phyloP scores from a whole-genome alignment of 1,140 invertebrate species.

The Drosophila lini region DNA sequence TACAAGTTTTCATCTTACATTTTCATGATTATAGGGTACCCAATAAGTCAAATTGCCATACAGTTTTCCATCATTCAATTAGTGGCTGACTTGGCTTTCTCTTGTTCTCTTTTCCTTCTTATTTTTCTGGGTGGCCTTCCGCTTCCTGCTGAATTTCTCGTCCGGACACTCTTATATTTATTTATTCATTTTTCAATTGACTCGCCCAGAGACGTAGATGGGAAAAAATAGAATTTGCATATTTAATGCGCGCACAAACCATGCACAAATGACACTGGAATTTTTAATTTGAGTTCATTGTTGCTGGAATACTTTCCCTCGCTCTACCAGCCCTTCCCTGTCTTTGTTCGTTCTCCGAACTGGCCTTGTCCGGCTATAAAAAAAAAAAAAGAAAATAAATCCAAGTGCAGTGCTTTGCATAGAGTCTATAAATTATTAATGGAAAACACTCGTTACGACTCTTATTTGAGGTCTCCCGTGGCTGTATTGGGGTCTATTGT shows the following conservation, averaged over 20 bases:
- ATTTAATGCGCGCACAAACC: conserved; percentile 67
- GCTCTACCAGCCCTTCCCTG: conserved; percentile 15
- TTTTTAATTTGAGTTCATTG: conserved; percentile 66
- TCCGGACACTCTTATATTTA: conserved; percentile 54
- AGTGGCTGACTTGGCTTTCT: conserved; percentile 1
- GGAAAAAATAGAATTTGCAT: conserved; percentile 61
- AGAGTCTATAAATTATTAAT: conserved; percentile 53
- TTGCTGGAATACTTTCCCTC: conserved; percentile 46
- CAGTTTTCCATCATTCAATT: conserved; percentile 15
- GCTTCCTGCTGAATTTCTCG: conserved; percentile 29
- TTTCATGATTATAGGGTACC: not conserved
- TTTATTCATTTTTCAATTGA: conserved; percentile 72
- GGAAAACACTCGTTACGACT: conserved; percentile 49
- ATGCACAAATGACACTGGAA: conserved; percentile 60
- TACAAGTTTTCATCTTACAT: not conserved
- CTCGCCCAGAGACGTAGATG: conserved; percentile 25
- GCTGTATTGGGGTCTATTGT: conserved; percentile 16
- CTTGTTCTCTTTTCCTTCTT: conserved; percentile 3
- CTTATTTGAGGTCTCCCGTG: conserved; percentile 1
- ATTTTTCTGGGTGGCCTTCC: conserved; percentile 24
- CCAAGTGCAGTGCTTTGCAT: conserved; percentile 46
- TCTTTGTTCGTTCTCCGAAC: conserved; percentile 16
- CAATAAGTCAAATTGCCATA: not conserved
- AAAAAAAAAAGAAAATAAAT: conserved; percentile 23
- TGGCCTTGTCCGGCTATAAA: conserved; percentile 43